Conservation (phyloP, 2,797 vertebrate species). For the Helicolenus hilgendorfi region DNA sequence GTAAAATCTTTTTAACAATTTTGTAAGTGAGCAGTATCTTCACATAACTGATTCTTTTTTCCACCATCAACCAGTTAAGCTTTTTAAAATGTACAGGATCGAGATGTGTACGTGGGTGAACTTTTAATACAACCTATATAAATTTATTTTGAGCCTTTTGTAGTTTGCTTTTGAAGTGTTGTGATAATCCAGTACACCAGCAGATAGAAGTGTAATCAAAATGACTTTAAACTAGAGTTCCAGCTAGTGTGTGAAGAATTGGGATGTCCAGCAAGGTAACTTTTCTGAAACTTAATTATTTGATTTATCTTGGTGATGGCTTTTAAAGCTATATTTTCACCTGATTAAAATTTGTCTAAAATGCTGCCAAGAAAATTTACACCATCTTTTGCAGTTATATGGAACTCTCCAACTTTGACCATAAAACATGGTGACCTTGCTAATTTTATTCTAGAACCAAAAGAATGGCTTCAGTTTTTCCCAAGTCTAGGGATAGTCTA, state of each 20-base stretch:
- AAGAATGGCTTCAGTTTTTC: background rate
- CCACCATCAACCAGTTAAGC: background rate
- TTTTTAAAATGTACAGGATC: background rate
- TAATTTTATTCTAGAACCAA: background rate
- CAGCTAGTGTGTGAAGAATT: background rate
- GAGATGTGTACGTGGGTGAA: background rate
- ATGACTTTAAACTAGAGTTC: background rate
- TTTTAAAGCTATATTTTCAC: background rate
- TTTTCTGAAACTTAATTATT: background rate
- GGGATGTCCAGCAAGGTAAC: background rate
- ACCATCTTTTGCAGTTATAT: background rate
- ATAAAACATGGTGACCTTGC: background rate
- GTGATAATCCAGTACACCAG: background rate
- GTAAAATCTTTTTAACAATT: too few species aligned
- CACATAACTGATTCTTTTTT: too few species aligned
- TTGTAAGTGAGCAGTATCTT: too few species aligned
- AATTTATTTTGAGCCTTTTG: background rate
- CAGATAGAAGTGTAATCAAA: background rate
- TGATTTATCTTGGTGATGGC: background rate
- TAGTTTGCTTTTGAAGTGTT: background rate
- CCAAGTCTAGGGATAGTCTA: background rate
- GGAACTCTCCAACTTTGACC: accelerated
- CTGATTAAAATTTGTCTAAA: background rate
- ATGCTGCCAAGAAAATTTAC: background rate
- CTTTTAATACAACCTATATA: background rate